Base-by-base conservation (phyloP, 2,113 vertebrate species). In the Meleagris gallopavo region DNA sequence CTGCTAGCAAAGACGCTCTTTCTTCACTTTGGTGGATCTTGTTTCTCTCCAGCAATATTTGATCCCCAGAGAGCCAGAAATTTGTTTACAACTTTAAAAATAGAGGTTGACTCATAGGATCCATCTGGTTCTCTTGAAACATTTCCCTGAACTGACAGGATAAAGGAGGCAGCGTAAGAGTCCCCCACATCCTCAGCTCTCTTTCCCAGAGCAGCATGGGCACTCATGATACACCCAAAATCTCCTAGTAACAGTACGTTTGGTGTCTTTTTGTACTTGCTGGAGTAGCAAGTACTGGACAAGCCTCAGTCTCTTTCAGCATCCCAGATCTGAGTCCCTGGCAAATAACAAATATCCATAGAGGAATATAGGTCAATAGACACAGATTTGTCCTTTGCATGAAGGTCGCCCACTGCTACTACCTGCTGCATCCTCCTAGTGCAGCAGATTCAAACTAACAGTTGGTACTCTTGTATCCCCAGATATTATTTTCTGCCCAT, bases 391-490 rank as follows among this genome's bases (percentile, higher is more conserved):
- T 54, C 9, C 8, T 12, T 58, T 62, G 19, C 5, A 57, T 82
- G 21, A 7, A 52, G 4, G 38, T 62, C 86, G 8, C 14, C 6
- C n/a, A 36, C 41, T 82, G 21, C 41, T 67, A 9, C 6, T 14
- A 48, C 11, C 52, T 93, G 27, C 41, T 60, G 27, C 46, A 60
- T 76, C 19, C 3, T 75, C 11, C 67, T 83, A 25, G 17, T 54
- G 30, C 41, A 76, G 36, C 62, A 2, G 7, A 8, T 69, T 83
- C 38, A 81, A 43, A 24, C 7, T 60, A 38, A 32, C 4, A 48
- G 12, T 2, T 76, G 54, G 5, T 24, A 76, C 54, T 30, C 36
- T 30, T 54, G 20, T 0, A 0, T 69, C 24, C n/a, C 2, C 2
- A 48, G 46, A 40, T 0, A 3, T 19, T 16, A 27, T 11, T 55